These are phyloP conservation scores for Halocaridina rubra DNA, from an alignment of 2,888 invertebrate genomes.

Conservation along the genomic window DNA sequence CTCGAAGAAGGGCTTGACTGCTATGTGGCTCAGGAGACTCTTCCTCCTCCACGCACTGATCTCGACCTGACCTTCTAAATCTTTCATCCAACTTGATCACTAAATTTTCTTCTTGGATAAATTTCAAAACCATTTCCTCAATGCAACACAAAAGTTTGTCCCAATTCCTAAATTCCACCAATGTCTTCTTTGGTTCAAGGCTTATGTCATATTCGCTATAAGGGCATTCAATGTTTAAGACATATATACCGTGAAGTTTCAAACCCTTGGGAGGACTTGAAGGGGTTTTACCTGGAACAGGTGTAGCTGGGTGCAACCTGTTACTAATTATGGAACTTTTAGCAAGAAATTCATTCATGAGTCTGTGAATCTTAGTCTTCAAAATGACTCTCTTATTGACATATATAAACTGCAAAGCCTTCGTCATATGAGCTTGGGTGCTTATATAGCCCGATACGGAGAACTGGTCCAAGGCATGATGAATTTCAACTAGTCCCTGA, in stretches of 20 bases:
- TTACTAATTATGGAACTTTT: constrained; percentile 64
- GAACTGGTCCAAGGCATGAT: constrained; percentile 70
- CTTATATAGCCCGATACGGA: constrained; percentile 74
- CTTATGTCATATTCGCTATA: constrained; percentile 71
- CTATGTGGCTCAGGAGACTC: constrained; percentile 22
- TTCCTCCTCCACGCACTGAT: not conserved
- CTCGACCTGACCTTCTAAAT: constrained; percentile 36
- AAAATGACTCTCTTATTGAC: constrained; percentile 75
- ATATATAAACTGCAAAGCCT: constrained; percentile 75
- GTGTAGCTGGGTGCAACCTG: constrained; percentile 33
- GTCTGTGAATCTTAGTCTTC: constrained; percentile 72
- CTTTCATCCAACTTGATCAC: constrained; percentile 36
- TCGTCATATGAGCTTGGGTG: constrained; percentile 70
- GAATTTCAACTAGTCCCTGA: constrained; percentile 68
- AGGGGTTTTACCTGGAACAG: constrained; percentile 49
- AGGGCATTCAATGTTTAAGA: constrained; percentile 73
- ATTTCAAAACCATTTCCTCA: constrained; percentile 67
- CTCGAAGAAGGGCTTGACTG: constrained; percentile 27
- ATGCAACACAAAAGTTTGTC: constrained; percentile 69
- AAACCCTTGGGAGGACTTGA: constrained; percentile 52
- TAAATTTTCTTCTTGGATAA: constrained; percentile 42
- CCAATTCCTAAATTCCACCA: constrained; percentile 74
- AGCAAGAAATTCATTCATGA: constrained; percentile 69
- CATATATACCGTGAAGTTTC: constrained; percentile 70
- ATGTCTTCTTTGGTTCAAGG: constrained; percentile 71